Evolutionary conservation across 2,797 vertebrate species (phyloP), one percentile per base, ranked within the genome.

Genomic region (Sebastes hubbsi): DNA sequence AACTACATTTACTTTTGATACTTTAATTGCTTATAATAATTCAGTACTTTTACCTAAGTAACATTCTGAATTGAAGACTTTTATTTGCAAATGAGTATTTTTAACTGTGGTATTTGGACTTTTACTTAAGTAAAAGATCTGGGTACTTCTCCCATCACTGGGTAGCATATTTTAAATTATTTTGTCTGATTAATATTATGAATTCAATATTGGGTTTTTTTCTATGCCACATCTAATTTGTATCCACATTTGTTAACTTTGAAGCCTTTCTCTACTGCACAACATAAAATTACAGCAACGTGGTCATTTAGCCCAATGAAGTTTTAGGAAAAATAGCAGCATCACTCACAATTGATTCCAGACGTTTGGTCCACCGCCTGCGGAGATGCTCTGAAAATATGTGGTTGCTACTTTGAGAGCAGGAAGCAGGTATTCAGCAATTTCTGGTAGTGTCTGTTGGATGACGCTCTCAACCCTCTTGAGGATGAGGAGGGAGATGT

Each of bases 291-390:
- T 20, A 11, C 20, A 54, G 49, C 20, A 42, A 46, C 22, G 24
- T 25, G 34, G 14, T 22, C 2, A 68, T 55, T 49, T 68, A 3
- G 10, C 16, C 32, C 0, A 29, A 7, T 71, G 4, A 75, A 70
- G 32, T 20, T 55, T 14, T 1, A 66, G 5, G 27, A 34, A 72
- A 63, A 63, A 60, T 27, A 24, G 1, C 1, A 61, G 13, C 12
- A 73, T 59, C 2, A 94, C 96, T 95, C 79, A 96, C 96, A 95
- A 34, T 11, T 94, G 32, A 89, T 92, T 95, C 92, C 88, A 94
- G 16, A 5, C 79, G 49, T 94, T 87, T 58, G 85, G 81, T 69
- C 92, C 92, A 18, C 16, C 27, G 25, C 32, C 52, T 20, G 58
- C 29, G 2, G 83, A 72, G 78, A 87, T 14, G 22, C 70, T 90